Evolutionary conservation across 2,888 invertebrate species (phyloP).

Genomic region (Parnassius mnemosyne): DNA sequence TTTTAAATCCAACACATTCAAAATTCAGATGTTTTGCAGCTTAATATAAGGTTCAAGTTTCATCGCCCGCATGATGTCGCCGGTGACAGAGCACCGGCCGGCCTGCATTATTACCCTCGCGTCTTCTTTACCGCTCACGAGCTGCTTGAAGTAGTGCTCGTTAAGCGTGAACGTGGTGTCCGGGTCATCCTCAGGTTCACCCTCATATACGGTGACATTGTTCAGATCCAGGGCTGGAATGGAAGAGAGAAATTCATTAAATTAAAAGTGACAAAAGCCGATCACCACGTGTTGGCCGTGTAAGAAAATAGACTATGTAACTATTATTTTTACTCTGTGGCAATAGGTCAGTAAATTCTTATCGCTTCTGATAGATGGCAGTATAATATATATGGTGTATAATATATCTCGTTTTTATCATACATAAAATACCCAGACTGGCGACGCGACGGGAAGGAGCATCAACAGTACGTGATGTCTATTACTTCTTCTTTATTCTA

Average conservation of each 20-base stretch:
- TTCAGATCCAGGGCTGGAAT: conserved; percentile 70
- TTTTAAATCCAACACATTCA: not conserved
- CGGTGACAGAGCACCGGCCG: conserved; percentile 73
- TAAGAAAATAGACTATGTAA: not conserved
- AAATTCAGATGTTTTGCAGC: conserved; percentile 41
- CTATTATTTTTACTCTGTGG: too few relatives aligned
- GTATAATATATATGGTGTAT: too few relatives aligned
- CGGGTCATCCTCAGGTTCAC: conserved; percentile 68
- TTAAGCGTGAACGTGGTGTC: conserved; percentile 72
- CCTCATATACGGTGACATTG: conserved; percentile 65
- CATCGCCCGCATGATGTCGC: conserved; percentile 77
- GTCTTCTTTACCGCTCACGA: conserved; percentile 66
- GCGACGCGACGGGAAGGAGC: too few relatives aligned
- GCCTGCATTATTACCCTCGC: conserved; percentile 69
- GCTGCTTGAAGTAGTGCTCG: conserved; percentile 66
- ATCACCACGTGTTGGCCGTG: not conserved
- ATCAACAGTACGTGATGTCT: too few relatives aligned
- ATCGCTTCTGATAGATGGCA: too few relatives aligned
- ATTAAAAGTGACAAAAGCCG: not conserved
- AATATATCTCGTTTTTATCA: too few relatives aligned
- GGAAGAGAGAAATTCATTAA: conserved; percentile 2
- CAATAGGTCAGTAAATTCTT: too few relatives aligned
- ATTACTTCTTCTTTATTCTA: too few relatives aligned
- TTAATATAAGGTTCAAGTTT: conserved; percentile 74
- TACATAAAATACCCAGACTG: too few relatives aligned